A percentile compares a stretch with the other conserved stretches of the same genome.
These are phyloP conservation scores for Thripadectes ignobilis DNA, from an alignment of 2,797 vertebrate genomes.

Conservation along the genomic window DNA sequence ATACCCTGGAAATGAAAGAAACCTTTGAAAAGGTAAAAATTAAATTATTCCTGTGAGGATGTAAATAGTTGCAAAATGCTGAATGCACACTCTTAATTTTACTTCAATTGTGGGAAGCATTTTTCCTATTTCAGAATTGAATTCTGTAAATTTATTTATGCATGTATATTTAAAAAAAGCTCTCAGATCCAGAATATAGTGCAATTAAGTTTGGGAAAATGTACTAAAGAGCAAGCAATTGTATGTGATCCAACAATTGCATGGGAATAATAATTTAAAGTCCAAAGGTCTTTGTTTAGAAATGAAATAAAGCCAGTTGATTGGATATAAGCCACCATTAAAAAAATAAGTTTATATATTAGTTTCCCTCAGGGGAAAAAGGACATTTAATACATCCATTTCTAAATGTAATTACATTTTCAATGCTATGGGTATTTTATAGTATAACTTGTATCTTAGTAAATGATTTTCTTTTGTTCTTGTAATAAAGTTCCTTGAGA, in stretches of 20 bases:
- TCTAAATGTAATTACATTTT: constrained; percentile 45
- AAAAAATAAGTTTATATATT: constrained; percentile 51
- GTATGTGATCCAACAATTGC: neutral
- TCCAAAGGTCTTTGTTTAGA: constrained; percentile 6
- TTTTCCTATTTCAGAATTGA: neutral
- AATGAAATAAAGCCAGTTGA: neutral
- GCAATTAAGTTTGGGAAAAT: neutral
- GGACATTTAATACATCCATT: neutral
- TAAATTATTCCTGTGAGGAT: neutral
- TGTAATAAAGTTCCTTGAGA: constrained; percentile 12
- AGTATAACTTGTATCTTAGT: neutral
- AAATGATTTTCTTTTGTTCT: constrained; percentile 36
- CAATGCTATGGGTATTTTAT: neutral
- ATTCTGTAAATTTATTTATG: neutral
- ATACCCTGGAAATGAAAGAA: neutral
- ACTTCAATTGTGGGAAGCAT: neutral
- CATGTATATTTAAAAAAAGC: neutral
- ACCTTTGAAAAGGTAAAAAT: neutral
- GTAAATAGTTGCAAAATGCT: neutral
- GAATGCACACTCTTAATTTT: neutral
- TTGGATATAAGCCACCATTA: constrained; percentile 13
- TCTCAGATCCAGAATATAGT: neutral
- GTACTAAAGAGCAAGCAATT: neutral
- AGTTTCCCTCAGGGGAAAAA: constrained; percentile 16
- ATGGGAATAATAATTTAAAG: neutral